A percentile compares a stretch with the other conserved stretches of the same genome.
Evolutionary conservation across 2,888 invertebrate genomes (phyloP).

Genomic region (Drosophila maculinotata): DNA sequence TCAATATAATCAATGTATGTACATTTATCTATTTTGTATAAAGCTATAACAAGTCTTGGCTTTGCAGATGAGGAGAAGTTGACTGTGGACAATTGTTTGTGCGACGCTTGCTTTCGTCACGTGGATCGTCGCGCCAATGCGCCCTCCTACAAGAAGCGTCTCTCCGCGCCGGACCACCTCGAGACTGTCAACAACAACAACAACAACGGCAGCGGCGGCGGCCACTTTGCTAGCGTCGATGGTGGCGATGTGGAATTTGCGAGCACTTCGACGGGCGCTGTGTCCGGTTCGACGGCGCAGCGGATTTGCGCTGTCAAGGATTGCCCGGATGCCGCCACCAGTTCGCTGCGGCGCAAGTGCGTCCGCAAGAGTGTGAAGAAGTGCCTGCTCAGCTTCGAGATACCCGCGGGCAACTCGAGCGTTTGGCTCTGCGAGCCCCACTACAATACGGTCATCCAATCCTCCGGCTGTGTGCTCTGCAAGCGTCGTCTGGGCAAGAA

Average conservation of each 20-base stretch:
- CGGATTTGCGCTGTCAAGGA: conserved; percentile 88
- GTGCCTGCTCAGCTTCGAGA: conserved; percentile 88
- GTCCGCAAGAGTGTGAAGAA: conserved; percentile 89
- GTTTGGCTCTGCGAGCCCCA: conserved; percentile 90
- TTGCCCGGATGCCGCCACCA: conserved; percentile 87
- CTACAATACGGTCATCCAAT: conserved; percentile 89
- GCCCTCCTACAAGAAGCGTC: conserved; percentile 88
- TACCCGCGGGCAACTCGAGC: conserved; percentile 86
- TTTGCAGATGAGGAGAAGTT: conserved; percentile 91
- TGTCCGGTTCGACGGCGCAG: conserved; percentile 28
- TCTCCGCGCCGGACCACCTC: conserved; percentile 81
- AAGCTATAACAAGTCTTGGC: background rate
- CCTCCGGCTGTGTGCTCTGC: conserved; percentile 92
- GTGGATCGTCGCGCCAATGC: conserved; percentile 93
- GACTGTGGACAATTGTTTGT: conserved; percentile 93
- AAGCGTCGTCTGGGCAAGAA: conserved; percentile 91
- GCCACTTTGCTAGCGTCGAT: conserved; percentile 31
- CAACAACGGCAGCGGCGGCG: conserved; percentile 2
- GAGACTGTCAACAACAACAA: conserved; percentile 56
- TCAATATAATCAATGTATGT: background rate
- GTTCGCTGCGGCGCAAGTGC: conserved; percentile 90
- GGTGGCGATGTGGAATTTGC: conserved; percentile 40
- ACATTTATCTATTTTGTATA: background rate
- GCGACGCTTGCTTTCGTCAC: conserved; percentile 94
- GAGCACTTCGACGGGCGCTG: conserved; percentile 24